Percentiles rank a stretch among this genome's conserved stretches.
Conservation (phyloP, 2,888 invertebrate species). For the Macrosiphum euphorbiae region DNA sequence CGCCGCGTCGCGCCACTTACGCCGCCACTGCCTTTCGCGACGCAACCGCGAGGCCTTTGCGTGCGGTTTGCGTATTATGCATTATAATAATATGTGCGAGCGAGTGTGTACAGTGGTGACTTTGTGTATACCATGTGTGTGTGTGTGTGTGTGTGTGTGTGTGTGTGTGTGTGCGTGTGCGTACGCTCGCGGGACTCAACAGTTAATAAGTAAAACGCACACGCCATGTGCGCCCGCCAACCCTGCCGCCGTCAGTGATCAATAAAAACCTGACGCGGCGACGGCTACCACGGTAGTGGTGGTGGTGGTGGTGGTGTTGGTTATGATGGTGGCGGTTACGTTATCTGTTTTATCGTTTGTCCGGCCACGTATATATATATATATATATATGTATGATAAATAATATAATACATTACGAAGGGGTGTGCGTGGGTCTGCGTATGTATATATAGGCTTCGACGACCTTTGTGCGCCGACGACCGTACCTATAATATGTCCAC, state of each 20-base stretch:
- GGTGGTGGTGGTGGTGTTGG: not conserved
- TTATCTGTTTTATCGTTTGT: not conserved
- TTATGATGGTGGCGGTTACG: not conserved
- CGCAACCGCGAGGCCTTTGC: not conserved
- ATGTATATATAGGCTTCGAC: not conserved
- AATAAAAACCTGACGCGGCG: conserved; percentile 47
- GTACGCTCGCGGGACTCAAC: conserved; percentile 6
- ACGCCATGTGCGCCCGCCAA: conserved; percentile 31
- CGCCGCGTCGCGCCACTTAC: not conserved
- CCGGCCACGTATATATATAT: not conserved
- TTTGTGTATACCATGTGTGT: not conserved
- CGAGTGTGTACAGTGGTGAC: not conserved
- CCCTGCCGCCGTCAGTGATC: conserved; percentile 32
- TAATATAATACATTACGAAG: not conserved
- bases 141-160: not conserved
- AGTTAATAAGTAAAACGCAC: conserved; percentile 45
- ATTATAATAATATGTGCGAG: not conserved
- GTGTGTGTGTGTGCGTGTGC: not conserved
- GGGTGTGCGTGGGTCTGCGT: not conserved
- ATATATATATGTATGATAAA: not conserved
- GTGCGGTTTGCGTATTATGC: not conserved
- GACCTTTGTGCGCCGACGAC: not conserved
- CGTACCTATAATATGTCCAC: not conserved
- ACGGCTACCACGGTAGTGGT: not conserved
- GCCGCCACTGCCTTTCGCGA: not conserved